These are phyloP conservation scores for Urocyon cinereoargenteus DNA, from an alignment of 2,797 vertebrate genomes.

Conservation along the genomic window DNA sequence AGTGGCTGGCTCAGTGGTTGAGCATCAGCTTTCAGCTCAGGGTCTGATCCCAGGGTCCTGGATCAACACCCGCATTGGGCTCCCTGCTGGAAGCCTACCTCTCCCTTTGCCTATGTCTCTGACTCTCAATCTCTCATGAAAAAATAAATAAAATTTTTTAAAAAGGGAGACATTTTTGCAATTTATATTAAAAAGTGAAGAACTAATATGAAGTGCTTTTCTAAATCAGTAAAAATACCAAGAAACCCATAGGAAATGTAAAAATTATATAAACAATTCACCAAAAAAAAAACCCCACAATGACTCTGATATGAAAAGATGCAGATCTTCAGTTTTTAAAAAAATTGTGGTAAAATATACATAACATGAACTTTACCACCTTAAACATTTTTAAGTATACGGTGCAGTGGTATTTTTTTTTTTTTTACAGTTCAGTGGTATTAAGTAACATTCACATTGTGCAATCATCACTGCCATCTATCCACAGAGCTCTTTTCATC, in stretches of 20 bases:
- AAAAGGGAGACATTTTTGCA: neutral
- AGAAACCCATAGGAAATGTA: neutral
- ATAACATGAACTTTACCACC: neutral
- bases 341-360: neutral
- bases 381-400: neutral
- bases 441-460: neutral
- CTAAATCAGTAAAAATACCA: neutral
- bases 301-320: neutral
- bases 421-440: neutral
- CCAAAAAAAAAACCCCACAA: neutral
- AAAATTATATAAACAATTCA: neutral
- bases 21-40: too few relatives aligned
- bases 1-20: too few relatives aligned
- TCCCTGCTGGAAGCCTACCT: too few relatives aligned
- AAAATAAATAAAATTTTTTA: neutral
- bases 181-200: neutral
- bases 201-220: neutral
- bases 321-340: neutral
- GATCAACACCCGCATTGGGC: too few relatives aligned
- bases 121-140: too few relatives aligned
- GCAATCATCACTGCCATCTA: neutral
- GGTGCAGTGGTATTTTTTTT: neutral
- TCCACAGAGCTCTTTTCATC: neutral
- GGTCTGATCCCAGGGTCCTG: too few relatives aligned
- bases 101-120: too few relatives aligned